A percentile compares a stretch with the other conserved stretches of the same genome.
These are phyloP conservation scores for Carcharodon carcharias DNA, from an alignment of 2,797 vertebrate genomes.

Conservation along the genomic window DNA sequence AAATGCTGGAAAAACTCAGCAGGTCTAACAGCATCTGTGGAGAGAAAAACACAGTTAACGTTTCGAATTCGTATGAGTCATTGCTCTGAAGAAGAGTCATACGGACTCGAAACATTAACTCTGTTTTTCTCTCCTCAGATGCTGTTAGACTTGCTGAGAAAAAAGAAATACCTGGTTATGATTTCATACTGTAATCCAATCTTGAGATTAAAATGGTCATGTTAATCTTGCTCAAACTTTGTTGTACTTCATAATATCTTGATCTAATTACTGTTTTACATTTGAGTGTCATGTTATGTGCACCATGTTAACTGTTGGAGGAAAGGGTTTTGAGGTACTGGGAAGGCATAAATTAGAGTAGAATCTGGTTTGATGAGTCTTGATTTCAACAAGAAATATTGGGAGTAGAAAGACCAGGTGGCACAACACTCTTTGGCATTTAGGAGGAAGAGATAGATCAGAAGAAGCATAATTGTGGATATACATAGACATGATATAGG, in stretches of 20 bases:
- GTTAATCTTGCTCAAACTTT: not conserved
- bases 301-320: not conserved
- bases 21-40: too few relatives aligned
- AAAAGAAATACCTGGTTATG: not conserved
- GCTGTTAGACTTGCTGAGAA: too few relatives aligned
- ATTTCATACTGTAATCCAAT: not conserved
- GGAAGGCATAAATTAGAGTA: not conserved
- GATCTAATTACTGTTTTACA: not conserved
- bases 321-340: not conserved
- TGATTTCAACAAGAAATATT: not conserved
- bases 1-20: too few relatives aligned
- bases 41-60: too few relatives aligned
- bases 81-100: too few relatives aligned
- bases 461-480: not conserved
- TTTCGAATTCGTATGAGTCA: too few relatives aligned
- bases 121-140: too few relatives aligned
- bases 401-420: not conserved
- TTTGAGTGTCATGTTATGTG: not conserved
- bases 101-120: too few relatives aligned
- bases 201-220: not conserved
- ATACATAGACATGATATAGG: not conserved
- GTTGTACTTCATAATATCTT: not conserved
- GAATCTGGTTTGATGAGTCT: not conserved
- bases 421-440: not conserved
- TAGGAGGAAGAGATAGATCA: not conserved